A percentile compares a stretch with the other conserved stretches of the same genome.
These are phyloP conservation scores for Ovis canadensis DNA, from an alignment of 2,113 vertebrate species.

Conservation along the genomic window DNA sequence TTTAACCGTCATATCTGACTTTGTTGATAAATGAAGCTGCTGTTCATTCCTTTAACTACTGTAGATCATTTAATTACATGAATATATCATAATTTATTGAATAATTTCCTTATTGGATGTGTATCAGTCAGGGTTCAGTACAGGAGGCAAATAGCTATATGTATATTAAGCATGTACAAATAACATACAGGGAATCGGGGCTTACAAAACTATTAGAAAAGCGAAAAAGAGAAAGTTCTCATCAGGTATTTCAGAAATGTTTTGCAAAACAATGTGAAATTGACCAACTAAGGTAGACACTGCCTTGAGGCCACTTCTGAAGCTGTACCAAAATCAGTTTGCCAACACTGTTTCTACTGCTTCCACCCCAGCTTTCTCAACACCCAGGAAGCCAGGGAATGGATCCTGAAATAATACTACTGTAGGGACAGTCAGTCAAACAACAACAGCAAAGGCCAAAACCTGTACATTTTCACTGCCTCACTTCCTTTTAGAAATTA, in stretches of 20 bases:
- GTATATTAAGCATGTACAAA: not conserved
- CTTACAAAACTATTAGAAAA: not conserved
- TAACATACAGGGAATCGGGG: not conserved
- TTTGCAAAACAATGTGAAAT: not conserved
- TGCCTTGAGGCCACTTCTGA: not conserved
- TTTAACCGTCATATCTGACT: not conserved
- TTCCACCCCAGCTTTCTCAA: not conserved
- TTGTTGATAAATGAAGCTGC: not conserved
- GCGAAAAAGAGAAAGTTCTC: not conserved
- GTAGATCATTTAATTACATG: not conserved
- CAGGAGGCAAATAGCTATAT: not conserved
- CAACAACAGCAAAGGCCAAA: not conserved
- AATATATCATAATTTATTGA: not conserved
- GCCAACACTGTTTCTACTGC: not conserved
- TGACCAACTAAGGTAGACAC: not conserved
- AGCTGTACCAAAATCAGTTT: not conserved
- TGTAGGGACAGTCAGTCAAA: not conserved
- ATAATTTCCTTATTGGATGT: not conserved
- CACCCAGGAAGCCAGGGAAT: not conserved
- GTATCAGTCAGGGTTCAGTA: not conserved
- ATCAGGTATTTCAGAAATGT: not conserved
- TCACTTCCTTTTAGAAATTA: not conserved
- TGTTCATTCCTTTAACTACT: not conserved
- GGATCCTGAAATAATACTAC: not conserved
- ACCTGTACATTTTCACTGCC: not conserved